These are phyloP conservation scores for Himalopsyche anomala DNA, from an alignment of 2,888 invertebrate species.

Conservation along the genomic window DNA sequence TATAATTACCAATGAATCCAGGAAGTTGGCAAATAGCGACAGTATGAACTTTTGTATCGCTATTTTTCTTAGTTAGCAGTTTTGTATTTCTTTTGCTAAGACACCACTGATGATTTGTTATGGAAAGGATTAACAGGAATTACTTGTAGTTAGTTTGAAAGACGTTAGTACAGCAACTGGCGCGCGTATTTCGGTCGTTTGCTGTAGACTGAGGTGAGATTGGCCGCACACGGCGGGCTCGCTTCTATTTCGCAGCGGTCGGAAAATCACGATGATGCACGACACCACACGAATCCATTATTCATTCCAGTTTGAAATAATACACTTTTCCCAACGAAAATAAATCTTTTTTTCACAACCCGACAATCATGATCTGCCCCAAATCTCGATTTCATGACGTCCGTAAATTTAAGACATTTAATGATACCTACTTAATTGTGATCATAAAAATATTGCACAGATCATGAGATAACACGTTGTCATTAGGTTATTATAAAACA, in stretches of 20 bases:
- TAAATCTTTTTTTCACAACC: slow-evolving; percentile 21
- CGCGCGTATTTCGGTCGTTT: slow-evolving; percentile 51
- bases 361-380: slow-evolving; percentile 40
- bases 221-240: slow-evolving; percentile 45
- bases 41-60: slow-evolving; percentile 10
- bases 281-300: slow-evolving; percentile 54
- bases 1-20: slow-evolving; percentile 42
- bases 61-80: slow-evolving; percentile 10
- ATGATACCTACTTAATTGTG: slow-evolving; percentile 2
- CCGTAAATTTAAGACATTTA: slow-evolving; percentile 25
- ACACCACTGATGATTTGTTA: slow-evolving; percentile 15
- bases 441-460: background rate
- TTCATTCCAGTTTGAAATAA: slow-evolving; percentile 37
- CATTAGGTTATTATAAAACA: background rate
- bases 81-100: background rate
- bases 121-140: background rate
- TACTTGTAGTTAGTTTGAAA: slow-evolving; percentile 32
- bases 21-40: slow-evolving; percentile 26
- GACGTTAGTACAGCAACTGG: slow-evolving; percentile 3
- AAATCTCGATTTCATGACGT: slow-evolving; percentile 31
- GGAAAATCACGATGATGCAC: slow-evolving; percentile 60
- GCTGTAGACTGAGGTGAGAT: slow-evolving; percentile 56
- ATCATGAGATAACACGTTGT: background rate
- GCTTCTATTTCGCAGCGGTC: slow-evolving; percentile 44
- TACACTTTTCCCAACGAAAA: slow-evolving; percentile 39